Evolutionary conservation across 1,140 invertebrate species (phyloP), one percentile per base, ranked within the genome.

Genomic region (Zaprionus taronus): DNA sequence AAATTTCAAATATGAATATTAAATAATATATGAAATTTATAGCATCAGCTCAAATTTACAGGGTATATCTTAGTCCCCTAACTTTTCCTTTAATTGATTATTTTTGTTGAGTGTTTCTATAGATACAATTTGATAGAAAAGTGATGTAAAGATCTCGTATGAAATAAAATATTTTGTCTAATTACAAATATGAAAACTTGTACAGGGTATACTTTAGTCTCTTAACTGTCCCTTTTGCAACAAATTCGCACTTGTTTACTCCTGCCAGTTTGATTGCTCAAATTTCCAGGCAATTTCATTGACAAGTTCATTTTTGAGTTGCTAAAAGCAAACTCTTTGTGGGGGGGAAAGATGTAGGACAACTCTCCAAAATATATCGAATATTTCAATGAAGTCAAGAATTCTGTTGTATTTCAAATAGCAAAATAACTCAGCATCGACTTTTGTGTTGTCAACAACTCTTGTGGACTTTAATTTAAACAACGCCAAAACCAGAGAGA

Each of bases 281-380:
- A 62, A 70, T 70, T 69, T 74, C 58, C 36, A 63, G 51, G 31
- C 66, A 74, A 70, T 74, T 74, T 73, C 65, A 36, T 28, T 56
- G 71, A 73, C 64, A 73, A 68, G 20, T 74, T 74, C 65, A 62
- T 62, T 69, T 69, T 36, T 20, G 11, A 36, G 0, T 62, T 12
- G 34, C 38, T 49, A 26, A 24, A 64, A 64, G 7, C 12, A 24
- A 65, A 56, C 51, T 55, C 63, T 17, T 20, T 9, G 20, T 7
- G n/a, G 31, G 24, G n/a, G 31, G 22, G n/a, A 17, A 17, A 26
- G 7, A 47, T 17, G 41, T 47, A 15, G 63, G 31, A 24, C n/a
- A 17, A 44, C 36, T 26, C 20, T 20, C 0, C 31, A 7, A 28
- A 15, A 47, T 22, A 41, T 67, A 67, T 36, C 38, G 55, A 44